Base-by-base conservation (phyloP, 2,888 invertebrate genomes). In the Eretmocerus hayati region DNA sequence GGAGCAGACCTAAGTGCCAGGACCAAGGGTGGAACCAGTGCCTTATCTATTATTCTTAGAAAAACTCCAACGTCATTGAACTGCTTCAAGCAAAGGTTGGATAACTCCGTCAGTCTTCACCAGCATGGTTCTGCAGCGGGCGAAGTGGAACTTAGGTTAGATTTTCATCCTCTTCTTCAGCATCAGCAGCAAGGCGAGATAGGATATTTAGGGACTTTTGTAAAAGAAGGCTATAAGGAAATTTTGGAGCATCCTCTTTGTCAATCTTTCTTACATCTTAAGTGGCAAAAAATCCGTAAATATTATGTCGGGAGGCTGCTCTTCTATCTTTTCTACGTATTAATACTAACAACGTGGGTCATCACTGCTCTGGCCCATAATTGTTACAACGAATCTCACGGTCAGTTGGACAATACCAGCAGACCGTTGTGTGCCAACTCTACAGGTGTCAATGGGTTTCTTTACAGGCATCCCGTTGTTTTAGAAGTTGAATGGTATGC, bases 211-310 rank as follows among this genome's bases (percentile, higher is more conserved):
- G 89, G 90, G 58, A 89, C 88, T 0, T 87, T 90, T 57, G 87
- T 91, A 1, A 88, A 89, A 58, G 90, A 90, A 69, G 90, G 90
- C 0, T 90, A 90, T 65, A 90, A 90, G 63, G 87, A 89, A 67
- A 85, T 91, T 32, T 71, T 91, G 3, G 78, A 89, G 44, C 91
- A 91, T 74, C 91, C 91, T 0, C 72, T 91, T 4, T 90, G 90
- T 67, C 88, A 90, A 8, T 89, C 90, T 0, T 91, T 91, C 65
- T 75, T 91, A 0, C 84, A 90, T 64, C 80, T 91, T 43, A 91
- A 91, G 67, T 91, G 91, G 91, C 87, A 88, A 61, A 89, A 90
- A 69, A 90, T 91, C 56, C 78, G 90, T 22, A 89, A 89, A 72
- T 91, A 89, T 65, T 90, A 90, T 63, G 83, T 89, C 13, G 87